Conservation (phyloP, 2,888 invertebrate genomes). For the Vannuccia rotundouncinata region DNA sequence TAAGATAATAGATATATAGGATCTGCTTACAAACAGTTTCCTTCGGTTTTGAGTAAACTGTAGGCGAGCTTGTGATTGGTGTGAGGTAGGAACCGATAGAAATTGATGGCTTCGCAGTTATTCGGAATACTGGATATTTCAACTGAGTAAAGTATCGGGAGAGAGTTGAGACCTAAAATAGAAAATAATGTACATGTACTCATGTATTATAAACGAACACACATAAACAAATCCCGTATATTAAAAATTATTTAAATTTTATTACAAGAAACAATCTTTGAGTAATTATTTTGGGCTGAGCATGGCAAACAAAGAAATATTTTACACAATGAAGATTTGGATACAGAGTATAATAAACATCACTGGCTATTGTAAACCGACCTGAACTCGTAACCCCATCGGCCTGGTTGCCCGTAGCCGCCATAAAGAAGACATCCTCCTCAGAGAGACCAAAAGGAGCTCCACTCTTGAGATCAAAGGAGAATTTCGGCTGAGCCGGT, state of each 20-base stretch:
- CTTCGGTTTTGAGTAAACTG: background rate
- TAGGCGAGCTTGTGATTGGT: background rate
- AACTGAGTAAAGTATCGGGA: background rate
- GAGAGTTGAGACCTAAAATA: background rate
- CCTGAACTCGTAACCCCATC: background rate
- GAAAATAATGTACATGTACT: too few species aligned
- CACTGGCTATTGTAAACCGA: background rate
- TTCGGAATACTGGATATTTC: background rate
- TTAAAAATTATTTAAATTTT: too few species aligned
- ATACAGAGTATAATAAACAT: background rate
- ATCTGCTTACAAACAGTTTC: background rate
- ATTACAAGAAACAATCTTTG: too few species aligned
- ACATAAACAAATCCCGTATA: too few species aligned
- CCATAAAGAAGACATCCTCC: slow-evolving; percentile 2
- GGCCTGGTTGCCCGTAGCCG: background rate
- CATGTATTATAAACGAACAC: too few species aligned
- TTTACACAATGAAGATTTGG: too few species aligned
- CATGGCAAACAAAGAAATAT: too few species aligned
- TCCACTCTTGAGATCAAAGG: background rate
- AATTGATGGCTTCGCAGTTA: background rate
- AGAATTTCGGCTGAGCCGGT: background rate
- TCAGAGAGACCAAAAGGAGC: background rate
- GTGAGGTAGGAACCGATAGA: background rate
- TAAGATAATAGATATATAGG: background rate
- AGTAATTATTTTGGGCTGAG: too few species aligned